A percentile compares a stretch with the other conserved stretches of the same genome.
Conservation (phyloP, 2,797 vertebrate genomes). For the Acrossocheilus wenchowensis region DNA sequence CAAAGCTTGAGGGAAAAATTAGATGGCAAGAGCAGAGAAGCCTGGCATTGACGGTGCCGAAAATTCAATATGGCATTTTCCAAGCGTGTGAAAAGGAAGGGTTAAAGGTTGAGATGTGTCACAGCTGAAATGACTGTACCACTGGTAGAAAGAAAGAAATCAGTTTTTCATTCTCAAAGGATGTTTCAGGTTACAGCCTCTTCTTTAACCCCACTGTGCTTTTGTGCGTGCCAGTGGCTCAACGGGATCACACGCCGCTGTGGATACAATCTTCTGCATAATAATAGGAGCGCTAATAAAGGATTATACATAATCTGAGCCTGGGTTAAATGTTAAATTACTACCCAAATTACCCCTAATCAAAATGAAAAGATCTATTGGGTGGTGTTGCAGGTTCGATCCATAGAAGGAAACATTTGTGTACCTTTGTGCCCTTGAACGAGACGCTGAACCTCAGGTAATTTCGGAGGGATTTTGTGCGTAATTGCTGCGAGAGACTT, state of each 20-base stretch:
- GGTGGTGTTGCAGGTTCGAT: too few relatives aligned
- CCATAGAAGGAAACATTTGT: background rate
- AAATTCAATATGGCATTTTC: constrained; percentile 44
- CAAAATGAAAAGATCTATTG: background rate
- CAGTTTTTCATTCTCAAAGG: constrained; percentile 29
- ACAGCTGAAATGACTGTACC: background rate
- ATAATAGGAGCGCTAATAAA: constrained; percentile 4
- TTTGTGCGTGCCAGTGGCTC: background rate
- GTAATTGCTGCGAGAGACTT: background rate
- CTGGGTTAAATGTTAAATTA: background rate
- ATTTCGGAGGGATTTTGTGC: background rate
- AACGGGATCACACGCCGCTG: background rate
- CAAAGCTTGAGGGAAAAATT: constrained; percentile 20
- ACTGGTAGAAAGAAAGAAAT: background rate
- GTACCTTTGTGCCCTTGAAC: background rate
- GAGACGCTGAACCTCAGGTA: background rate
- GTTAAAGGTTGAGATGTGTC: constrained; percentile 42
- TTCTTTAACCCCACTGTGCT: constrained; percentile 21
- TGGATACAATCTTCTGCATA: background rate
- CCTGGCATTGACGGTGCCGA: background rate
- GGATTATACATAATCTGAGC: constrained; percentile 3
- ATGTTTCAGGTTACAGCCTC: constrained; percentile 12
- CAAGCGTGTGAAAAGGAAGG: constrained; percentile 18
- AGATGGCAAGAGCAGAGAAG: constrained; percentile 21
- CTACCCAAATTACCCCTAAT: background rate